Conservation (phyloP, 2,888 invertebrate genomes). For the Calameuta filiformis region DNA sequence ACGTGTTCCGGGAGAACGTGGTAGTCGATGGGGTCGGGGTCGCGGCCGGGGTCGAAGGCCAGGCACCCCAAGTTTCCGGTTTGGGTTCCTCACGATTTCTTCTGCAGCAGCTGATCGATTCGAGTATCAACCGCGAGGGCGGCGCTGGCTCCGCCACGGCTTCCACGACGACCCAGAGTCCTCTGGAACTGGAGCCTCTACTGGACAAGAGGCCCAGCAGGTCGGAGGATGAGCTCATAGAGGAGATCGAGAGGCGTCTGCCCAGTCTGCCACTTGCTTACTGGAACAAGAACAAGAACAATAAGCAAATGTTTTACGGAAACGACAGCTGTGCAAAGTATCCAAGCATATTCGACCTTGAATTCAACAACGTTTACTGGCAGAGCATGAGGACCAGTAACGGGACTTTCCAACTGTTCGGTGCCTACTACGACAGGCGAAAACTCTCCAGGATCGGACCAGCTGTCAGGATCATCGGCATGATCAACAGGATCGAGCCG, state of each 20-base stretch:
- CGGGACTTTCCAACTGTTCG: slow-evolving; percentile 91
- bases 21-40: slow-evolving; percentile 29
- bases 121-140: slow-evolving; percentile 32
- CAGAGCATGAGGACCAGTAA: slow-evolving; percentile 84
- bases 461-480: slow-evolving; percentile 84
- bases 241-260: slow-evolving; percentile 81
- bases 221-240: slow-evolving; percentile 80
- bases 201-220: slow-evolving; percentile 72
- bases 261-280: slow-evolving; percentile 88
- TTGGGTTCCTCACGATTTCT: slow-evolving; percentile 67
- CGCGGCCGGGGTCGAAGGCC: slow-evolving; percentile 31
- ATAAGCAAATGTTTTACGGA: slow-evolving; percentile 43
- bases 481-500: slow-evolving; percentile 91
- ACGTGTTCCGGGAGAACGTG: slow-evolving; percentile 36
- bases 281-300: slow-evolving; percentile 82
- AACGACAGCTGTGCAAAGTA: slow-evolving; percentile 84
- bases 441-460: slow-evolving; percentile 83
- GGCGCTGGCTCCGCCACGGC: slow-evolving; percentile 25
- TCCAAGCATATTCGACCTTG: slow-evolving; percentile 89
- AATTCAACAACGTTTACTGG: slow-evolving; percentile 95
- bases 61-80: slow-evolving; percentile 42
- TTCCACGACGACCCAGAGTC: slow-evolving; percentile 63
- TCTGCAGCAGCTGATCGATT: slow-evolving; percentile 65
- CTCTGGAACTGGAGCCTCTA: slow-evolving; percentile 69
- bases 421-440: slow-evolving; percentile 88